Base-by-base conservation (phyloP, 2,797 vertebrate species). In the Lepidocolaptes lacrymiger region DNA sequence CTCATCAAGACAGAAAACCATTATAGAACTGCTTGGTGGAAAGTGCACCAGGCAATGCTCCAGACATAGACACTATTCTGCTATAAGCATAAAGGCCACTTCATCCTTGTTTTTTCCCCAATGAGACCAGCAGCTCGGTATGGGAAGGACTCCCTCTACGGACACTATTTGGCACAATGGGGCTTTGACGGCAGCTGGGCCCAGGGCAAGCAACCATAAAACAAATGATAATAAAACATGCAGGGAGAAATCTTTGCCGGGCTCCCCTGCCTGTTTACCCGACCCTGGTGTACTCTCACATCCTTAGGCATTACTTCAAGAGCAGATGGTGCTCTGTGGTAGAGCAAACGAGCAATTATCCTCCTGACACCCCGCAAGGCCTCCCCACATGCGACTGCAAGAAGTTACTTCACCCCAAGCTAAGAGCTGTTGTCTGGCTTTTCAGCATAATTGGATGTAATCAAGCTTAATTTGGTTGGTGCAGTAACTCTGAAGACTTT, bases 401-500 rank as follows among this genome's bases (percentile, higher is more conserved):
- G 96, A 95, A 97, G 96, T 97, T 96, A 94, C 97, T 96, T 97
- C 96, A 97, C 96, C 96, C 95, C 95, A 94, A 97, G 97, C 97
- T 96, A 97, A 96, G 97, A 97, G 97, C 97, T 97, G 97, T 96
- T 97, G 97, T 97, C 98, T 97, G 97, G 94, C 93, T 95, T 97
- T 97, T 97, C 97, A 97, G 97, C 96, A 97, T 97, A 97, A 98
- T 98, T 97, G 97, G 97, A 96, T 94, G 93, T 98, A 98, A 98
- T 98, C 97, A 96, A 97, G 97, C 97, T 97, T 98, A 97, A 98
- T 98, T 94, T 84, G 89, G 97, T 97, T 93, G 96, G 96, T 97
- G 97, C 95, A 97, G 97, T 96, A 97, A 97, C 97, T 98, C 97
- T 84, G 96, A 97, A 96, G 97, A 96, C 97, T 97, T 98, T 97